Evolutionary conservation across 2,888 invertebrate species (phyloP).

Genomic region (Cryptus armator): DNA sequence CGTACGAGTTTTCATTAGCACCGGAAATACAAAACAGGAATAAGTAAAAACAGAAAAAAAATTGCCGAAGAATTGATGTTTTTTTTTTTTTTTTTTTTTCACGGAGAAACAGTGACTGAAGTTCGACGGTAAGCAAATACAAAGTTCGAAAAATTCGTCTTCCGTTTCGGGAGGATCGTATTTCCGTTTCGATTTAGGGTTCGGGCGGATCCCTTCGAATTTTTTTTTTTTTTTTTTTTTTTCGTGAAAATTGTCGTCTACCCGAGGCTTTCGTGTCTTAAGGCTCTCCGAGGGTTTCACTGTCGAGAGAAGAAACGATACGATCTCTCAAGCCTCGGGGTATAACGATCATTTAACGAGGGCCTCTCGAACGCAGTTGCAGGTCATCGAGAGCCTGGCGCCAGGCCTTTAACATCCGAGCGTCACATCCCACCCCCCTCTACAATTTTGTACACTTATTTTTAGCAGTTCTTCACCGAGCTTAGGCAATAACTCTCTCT

Average conservation of each 20-base stretch:
- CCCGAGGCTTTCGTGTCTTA: conserved; percentile 24
- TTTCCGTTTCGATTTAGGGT: conserved; percentile 66
- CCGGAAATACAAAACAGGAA: conserved; percentile 28
- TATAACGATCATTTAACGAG: conserved; percentile 83
- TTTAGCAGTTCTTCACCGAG: conserved; percentile 55
- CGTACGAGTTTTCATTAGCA: conserved; percentile 52
- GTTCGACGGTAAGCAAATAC: conserved; percentile 13
- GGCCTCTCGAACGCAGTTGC: conserved; percentile 70
- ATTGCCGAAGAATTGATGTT: conserved; percentile 40
- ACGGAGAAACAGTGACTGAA: background rate
- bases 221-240: conserved; percentile 19
- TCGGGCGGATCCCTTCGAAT: conserved; percentile 36
- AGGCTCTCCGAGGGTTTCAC: conserved; percentile 64
- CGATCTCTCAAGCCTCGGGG: conserved; percentile 75
- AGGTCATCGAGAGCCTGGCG: conserved; percentile 78
- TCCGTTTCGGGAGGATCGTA: conserved; percentile 62
- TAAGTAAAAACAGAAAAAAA: conserved; percentile 20
- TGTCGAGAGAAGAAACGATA: conserved; percentile 71
- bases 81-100: background rate
- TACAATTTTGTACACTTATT: conserved; percentile 46
- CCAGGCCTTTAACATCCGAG: conserved; percentile 75
- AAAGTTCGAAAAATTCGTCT: conserved; percentile 33
- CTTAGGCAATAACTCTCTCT: conserved; percentile 50
- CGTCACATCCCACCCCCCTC: conserved; percentile 42
- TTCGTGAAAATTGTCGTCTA: conserved; percentile 50